Base-by-base conservation (phyloP, 2,113 vertebrate species). In the Plecturocebus donacophilus region DNA sequence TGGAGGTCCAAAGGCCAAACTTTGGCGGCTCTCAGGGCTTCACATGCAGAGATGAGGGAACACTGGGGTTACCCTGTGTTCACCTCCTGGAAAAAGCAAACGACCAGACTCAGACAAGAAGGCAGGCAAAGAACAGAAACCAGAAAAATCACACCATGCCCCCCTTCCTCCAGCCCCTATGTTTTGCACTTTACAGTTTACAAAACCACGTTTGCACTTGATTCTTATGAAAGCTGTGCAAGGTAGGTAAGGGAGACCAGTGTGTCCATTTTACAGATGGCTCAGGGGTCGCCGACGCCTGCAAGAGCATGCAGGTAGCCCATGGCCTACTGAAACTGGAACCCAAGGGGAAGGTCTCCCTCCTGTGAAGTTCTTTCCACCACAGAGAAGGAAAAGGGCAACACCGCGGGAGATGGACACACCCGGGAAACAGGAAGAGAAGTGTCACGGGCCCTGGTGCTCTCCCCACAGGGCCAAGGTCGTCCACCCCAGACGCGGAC, bases 321-420 rank as follows among this genome's bases (percentile, higher is more conserved):
- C 25, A n/a, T 25, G 35, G 58, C 87, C 66, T 10, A 27, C 8
- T 21, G 27, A 12, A 42, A 30, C 19, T 3, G 9, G 35, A 92
- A 70, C 3, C 13, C 23, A 80, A 58, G 38, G 64, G 12, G 16
- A 79, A 80, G 35, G 42, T 70, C 40, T 71, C 45, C 38, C 49
- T 87, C 32, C 35, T 14, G 8, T 54, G 64, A 93, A 38, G 61
- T 61, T 79, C 40, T 1, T 47, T 70, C n/a, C 56, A 58, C 23
- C 8, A 40, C 49, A 71, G 84, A 85, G 82, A 87, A 88, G 56
- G 61, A 35, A 90, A 75, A 92, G n/a, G 58, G 82, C 61, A 61
- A 47, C 27, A 77, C 32, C 19, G 27, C 49, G 47, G 20, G 40
- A 70, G 30, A 21, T 6, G 8, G 12, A 13, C 19, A 73, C 8